phyloP scores from a whole-genome alignment of 1,140 invertebrate genomes.

The Panulirus ornatus region DNA sequence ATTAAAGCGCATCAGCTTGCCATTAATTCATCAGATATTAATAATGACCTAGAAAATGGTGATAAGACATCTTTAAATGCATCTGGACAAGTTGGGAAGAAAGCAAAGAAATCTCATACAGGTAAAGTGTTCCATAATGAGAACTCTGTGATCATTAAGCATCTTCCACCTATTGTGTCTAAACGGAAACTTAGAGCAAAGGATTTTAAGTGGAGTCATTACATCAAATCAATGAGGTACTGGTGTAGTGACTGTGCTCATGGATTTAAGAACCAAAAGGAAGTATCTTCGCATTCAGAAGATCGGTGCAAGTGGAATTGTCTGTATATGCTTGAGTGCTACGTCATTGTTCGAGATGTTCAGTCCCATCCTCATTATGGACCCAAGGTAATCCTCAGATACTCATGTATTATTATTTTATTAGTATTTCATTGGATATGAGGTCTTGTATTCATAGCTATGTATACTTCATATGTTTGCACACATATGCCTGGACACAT shows the following conservation, averaged over 20 bases:
- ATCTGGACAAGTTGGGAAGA: constrained; percentile 60
- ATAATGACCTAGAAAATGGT: constrained; percentile 45
- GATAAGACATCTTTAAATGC: constrained; percentile 53
- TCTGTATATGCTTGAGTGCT: constrained; percentile 75
- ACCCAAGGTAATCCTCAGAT: constrained; percentile 67
- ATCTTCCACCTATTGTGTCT: constrained; percentile 47
- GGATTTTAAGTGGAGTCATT: constrained; percentile 75
- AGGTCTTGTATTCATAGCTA: no score
- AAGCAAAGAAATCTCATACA: constrained; percentile 51
- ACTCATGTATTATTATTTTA: background rate
- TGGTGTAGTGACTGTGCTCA: constrained; percentile 75
- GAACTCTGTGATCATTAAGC: constrained; percentile 72
- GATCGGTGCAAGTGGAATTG: constrained; percentile 74
- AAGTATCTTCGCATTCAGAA: constrained; percentile 69
- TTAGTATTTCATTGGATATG: no score
- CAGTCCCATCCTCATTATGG: constrained; percentile 71
- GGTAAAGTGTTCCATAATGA: constrained; percentile 75
- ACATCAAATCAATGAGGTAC: constrained; percentile 75
- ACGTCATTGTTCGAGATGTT: constrained; percentile 73
- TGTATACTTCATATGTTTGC: no score
- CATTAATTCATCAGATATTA: constrained; percentile 24
- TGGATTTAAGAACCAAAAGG: constrained; percentile 74
- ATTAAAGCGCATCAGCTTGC: constrained; percentile 71
- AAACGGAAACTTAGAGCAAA: constrained; percentile 73
- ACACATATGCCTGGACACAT: no score